A percentile compares a stretch with the other conserved stretches of the same genome.
Conservation (phyloP, 2,888 invertebrate species). For the Punctoribates punctum region DNA sequence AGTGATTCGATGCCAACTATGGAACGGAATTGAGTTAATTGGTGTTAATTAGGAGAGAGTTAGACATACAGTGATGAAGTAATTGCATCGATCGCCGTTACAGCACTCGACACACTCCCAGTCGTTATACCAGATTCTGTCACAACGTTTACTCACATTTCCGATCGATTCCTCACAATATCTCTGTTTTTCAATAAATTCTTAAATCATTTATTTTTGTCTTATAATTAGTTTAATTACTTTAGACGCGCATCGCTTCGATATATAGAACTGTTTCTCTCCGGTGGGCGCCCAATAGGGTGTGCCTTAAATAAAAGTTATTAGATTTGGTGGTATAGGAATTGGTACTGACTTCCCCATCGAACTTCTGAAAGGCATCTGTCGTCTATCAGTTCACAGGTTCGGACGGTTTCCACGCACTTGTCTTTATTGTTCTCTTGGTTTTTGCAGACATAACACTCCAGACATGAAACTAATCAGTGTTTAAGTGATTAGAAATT, state of each 20-base stretch:
- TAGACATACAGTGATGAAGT: slow-evolving; percentile 79
- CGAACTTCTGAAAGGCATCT: slow-evolving; percentile 81
- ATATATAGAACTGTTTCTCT: slow-evolving; percentile 85
- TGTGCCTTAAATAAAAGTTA: slow-evolving; percentile 60
- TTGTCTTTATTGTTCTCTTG: slow-evolving; percentile 90
- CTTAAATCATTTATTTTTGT: neutral
- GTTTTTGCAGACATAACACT: slow-evolving; percentile 90
- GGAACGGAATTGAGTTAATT: neutral
- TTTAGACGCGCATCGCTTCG: slow-evolving; percentile 80
- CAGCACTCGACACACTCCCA: slow-evolving; percentile 96
- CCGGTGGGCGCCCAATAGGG: slow-evolving; percentile 92
- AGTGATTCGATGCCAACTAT: slow-evolving; percentile 24
- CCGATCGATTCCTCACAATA: slow-evolving; percentile 68
- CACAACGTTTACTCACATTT: slow-evolving; percentile 71
- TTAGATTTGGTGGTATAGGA: neutral
- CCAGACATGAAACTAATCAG: slow-evolving; percentile 57
- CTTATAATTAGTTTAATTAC: slow-evolving; percentile 54
- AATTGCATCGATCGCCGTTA: slow-evolving; percentile 91
- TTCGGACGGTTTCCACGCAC: slow-evolving; percentile 83
- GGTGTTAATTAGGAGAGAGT: neutral
- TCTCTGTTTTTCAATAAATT: slow-evolving; percentile 22
- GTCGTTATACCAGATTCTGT: slow-evolving; percentile 88
- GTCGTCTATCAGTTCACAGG: slow-evolving; percentile 81
- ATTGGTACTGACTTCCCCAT: slow-evolving; percentile 72
- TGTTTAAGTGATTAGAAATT: neutral